Conservation (phyloP, 2,113 vertebrate species). For the Plectropomus leopardus region DNA sequence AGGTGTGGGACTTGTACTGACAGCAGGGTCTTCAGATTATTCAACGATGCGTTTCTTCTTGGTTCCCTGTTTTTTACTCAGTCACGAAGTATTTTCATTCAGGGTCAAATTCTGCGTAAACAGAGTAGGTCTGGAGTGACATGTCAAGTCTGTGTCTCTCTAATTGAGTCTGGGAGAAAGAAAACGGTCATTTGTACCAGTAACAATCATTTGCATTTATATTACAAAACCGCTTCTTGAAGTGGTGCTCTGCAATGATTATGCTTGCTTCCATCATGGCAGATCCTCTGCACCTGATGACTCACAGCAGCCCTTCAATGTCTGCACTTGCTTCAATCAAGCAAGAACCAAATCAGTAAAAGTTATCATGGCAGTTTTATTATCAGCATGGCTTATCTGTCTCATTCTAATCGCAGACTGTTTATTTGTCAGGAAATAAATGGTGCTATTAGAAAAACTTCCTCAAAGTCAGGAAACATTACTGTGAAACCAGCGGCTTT, state of each 20-base stretch:
- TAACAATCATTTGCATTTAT: conserved; percentile 79
- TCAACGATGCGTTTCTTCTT: not conserved
- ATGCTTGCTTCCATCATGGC: conserved; percentile 47
- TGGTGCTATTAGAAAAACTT: not conserved
- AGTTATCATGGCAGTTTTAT: conserved; percentile 50
- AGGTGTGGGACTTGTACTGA: conserved; percentile 25
- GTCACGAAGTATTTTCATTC: not conserved
- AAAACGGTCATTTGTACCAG: conserved; percentile 62
- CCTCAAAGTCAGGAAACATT: not conserved
- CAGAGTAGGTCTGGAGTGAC: conserved; percentile 27
- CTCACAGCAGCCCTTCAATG: conserved; percentile 53
- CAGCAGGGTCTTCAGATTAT: conserved; percentile 8
- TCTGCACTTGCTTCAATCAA: conserved; percentile 36
- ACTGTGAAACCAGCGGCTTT: not conserved
- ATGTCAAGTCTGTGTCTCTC: conserved; percentile 42
- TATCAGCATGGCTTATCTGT: conserved; percentile 29
- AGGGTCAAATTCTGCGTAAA: conserved; percentile 50
- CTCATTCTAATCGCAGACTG: conserved; percentile 3
- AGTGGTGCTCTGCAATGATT: conserved; percentile 69
- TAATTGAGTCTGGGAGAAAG: conserved; percentile 54
- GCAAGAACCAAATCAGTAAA: conserved; percentile 28
- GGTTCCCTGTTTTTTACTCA: conserved; percentile 25
- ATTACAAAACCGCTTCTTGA: conserved; percentile 64
- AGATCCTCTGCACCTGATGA: conserved; percentile 67
- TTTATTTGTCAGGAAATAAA: conserved; percentile 22